These are phyloP conservation scores for Otocyon megalotis DNA, from an alignment of 2,113 vertebrate species.

Conservation along the genomic window DNA sequence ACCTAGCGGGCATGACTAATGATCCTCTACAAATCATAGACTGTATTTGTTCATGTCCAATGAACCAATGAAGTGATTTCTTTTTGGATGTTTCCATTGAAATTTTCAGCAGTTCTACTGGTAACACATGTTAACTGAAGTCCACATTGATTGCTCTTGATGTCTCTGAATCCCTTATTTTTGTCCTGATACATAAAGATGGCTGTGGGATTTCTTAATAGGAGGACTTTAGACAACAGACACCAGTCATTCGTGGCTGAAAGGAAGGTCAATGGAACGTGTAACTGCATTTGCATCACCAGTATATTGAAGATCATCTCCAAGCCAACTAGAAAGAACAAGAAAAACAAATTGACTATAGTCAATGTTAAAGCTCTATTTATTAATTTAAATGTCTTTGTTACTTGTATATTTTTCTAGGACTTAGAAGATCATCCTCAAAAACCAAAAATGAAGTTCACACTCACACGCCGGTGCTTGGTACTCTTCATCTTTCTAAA, in stretches of 20 bases:
- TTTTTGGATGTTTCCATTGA: neutral
- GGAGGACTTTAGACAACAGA: neutral
- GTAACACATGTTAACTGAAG: neutral
- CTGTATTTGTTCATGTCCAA: neutral
- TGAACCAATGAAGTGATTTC: neutral
- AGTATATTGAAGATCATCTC: neutral
- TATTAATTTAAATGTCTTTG: slow-evolving; percentile 11
- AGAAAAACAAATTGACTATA: neutral
- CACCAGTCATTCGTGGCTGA: neutral
- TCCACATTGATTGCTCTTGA: neutral
- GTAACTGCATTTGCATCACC: neutral
- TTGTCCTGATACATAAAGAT: neutral
- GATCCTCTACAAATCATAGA: neutral
- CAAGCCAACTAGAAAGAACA: neutral
- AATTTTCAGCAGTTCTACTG: neutral
- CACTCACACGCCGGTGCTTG: neutral
- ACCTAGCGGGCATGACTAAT: neutral
- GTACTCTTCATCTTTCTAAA: slow-evolving; percentile 65
- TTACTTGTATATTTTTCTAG: slow-evolving; percentile 63
- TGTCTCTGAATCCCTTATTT: neutral
- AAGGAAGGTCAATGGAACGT: neutral
- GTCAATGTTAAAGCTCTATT: neutral
- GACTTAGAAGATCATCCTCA: neutral
- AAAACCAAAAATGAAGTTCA: slow-evolving; percentile 48
- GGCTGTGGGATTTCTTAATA: neutral